Base-by-base conservation (phyloP, 2,797 vertebrate species). In the Gymnoscopelus microlampas region DNA sequence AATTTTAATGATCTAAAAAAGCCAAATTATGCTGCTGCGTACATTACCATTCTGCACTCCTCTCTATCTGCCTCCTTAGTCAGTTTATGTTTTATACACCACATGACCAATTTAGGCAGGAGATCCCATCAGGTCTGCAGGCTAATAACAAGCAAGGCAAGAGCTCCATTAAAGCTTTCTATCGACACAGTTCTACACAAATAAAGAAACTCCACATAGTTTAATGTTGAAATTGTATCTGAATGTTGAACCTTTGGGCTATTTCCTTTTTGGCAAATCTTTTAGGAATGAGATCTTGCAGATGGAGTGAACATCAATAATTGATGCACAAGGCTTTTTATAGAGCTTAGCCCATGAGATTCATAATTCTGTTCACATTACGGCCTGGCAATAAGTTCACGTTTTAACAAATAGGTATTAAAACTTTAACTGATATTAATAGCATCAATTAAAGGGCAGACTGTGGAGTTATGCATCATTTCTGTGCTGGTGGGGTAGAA, bases 391-490 rank as follows among this genome's bases (percentile, higher is more conserved):
- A 91, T 89, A 91, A 90, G 83, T 88, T 86, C 35, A 89, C 87
- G 88, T 90, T 90, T 90, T 92, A 92, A 93, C 93, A 93, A 93
- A 94, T 93, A 93, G 90, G 90, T 92, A 89, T 89, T 93, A 90
- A 92, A 94, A 92, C 85, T 94, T 93, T 92, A 94, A 93, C 90
- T 88, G 90, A 90, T 91, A 94, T 94, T 94, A 93, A 93, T 93
- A 92, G 90, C 78, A 15, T 44, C 91, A 91, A 93, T 93, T 93
- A 93, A 91, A 88, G 79, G 74, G 80, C 79, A 85, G 77, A 79
- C 81, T 70, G 76, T 74, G 73, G 63, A 85, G 89, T 83, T 84
- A 91, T 93, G 90, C 82, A 88, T 93, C 87, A 91, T 85, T 90
- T 91, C 88, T 84, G 86, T 78, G 76, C 70, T 80, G 78, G 70